Base-by-base conservation (phyloP, 2,113 vertebrate genomes). In the Tachysurus vachellii region DNA sequence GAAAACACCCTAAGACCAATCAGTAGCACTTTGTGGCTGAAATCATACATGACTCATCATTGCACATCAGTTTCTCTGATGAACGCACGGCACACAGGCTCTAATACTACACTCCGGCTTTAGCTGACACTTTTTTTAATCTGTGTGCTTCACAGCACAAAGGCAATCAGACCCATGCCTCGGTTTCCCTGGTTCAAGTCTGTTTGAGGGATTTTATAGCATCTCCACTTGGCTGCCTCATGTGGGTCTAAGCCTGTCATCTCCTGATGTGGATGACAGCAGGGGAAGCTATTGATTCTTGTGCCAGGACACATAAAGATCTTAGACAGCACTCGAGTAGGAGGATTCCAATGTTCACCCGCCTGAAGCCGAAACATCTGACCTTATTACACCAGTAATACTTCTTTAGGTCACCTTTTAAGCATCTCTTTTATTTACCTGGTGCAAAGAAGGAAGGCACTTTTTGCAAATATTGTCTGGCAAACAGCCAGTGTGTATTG, bases 31-130 rank as follows among this genome's bases (percentile, higher is more conserved):
- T 59, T 50, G 84, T 7, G 8, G 42, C 44, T 85, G 9, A 79
- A 53, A 77, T 85, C 73, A 64, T 50, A 59, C 54, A 44, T 47
- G 54, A 66, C 70, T 85, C 70, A 85, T 44, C 56, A 61, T 36
- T 85, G 57, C 84, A 85, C 73, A 26, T 61, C 21, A 21, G 26
- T 19, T 16, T 57, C 28, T 3, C 17, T 7, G 19, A 19, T 56
- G n/a, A 17, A 57, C 8, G 31, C n/a, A 2, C n/a, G 9, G 2
- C 17, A 42, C 53, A 31, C 79, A 23, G 19, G 21, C 56, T 59
- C 31, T 11, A 23, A 19, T 19, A 53, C 56, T 42, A 13, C 31
- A 12, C 56, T 44, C 17, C 23, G 21, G 19, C 36, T 61, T 28
- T 5, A 28, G 14, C 8, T 57, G 77, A 57, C 54, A 59, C 77